Evolutionary conservation across 2,888 invertebrate species (phyloP).

Genomic region (Bellardia pandia): DNA sequence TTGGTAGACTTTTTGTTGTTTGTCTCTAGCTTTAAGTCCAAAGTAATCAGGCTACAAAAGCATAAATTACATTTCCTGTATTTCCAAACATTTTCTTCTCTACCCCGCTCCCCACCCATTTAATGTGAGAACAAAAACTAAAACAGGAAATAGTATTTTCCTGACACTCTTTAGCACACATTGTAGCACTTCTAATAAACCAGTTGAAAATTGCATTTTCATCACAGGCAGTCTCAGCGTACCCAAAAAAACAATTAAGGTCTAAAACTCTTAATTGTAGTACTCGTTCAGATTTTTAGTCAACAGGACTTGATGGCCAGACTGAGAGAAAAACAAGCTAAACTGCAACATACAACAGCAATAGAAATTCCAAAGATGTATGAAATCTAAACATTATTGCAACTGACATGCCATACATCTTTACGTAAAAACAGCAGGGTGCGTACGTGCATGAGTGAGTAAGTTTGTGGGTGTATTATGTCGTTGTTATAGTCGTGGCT

Average conservation of each 20-base stretch:
- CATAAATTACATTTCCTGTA: conserved; percentile 66
- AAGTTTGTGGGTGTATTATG: conserved; percentile 7
- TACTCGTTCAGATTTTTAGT: conserved; percentile 45
- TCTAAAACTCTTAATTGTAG: conserved; percentile 70
- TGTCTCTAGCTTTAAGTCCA: conserved; percentile 58
- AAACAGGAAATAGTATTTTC: conserved; percentile 43
- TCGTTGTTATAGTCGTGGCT: conserved; percentile 20
- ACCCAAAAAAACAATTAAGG: conserved; percentile 68
- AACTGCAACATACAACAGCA: conserved; percentile 27
- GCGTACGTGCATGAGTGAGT: background rate
- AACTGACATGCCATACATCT: conserved; percentile 65
- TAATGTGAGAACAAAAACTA: background rate
- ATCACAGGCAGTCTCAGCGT: conserved; percentile 26
- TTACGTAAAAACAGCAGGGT: conserved; percentile 4
- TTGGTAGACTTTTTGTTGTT: conserved; percentile 8
- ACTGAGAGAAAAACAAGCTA: conserved; percentile 23
- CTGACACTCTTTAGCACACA: conserved; percentile 26
- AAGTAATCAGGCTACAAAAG: conserved; percentile 59
- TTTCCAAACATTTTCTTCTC: background rate
- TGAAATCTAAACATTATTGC: conserved; percentile 72
- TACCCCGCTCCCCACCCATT: background rate
- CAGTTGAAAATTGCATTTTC: conserved; percentile 63
- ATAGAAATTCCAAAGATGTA: conserved; percentile 59
- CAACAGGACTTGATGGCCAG: conserved; percentile 46
- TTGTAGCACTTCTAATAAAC: conserved; percentile 3